Base-by-base conservation (phyloP, 2,888 invertebrate genomes). In the Capitulum mitella region DNA sequence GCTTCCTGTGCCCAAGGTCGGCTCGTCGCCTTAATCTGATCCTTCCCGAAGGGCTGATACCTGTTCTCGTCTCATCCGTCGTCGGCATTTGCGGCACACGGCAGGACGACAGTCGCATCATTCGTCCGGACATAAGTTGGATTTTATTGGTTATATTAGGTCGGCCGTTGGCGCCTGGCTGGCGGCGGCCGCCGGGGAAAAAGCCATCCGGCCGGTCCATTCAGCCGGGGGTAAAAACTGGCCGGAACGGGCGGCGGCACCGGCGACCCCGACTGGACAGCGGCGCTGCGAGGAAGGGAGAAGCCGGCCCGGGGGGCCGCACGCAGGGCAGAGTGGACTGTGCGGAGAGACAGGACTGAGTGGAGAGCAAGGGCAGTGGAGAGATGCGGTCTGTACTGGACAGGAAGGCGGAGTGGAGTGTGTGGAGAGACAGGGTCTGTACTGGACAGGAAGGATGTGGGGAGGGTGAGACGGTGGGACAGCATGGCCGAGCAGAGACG, bases 61-160 rank as follows among this genome's bases (percentile, higher is more conserved):
- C 58, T n/a, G 58, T 58, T 58, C 29, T 58, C n/a, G 58, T 58
- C 58, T 29, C 58, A 58, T 58, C n/a, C 6, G 29, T 58, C 29
- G 29, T 58, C 29, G 58, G n/a, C 29, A 58, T n/a, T 29, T 14
- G 10, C 26, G n/a, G 29, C n/a, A 8, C 58, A n/a, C 58, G 58
- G 10, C 19, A 58, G 10, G n/a, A 6, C 58, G 58, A 58, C 58
- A 58, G 58, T 29, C 29, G 58, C 29, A 29, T 58, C 58, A 29
- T 58, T 58, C n/a, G 10, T n/a, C n/a, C 70, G 37, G 70, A 70
- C 70, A 70, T 70, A 40, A 40, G 37, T 8, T 70, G 70, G 70
- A 70, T 70, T 70, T 70, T 70, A 70, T 70, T 70, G 22, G 37
- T 70, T 70, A 8, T 70, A 70, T 70, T 70, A 70, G 70, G 70